These are phyloP conservation scores for Cottus gobio DNA, from an alignment of 2,113 vertebrate species.

Conservation along the genomic window DNA sequence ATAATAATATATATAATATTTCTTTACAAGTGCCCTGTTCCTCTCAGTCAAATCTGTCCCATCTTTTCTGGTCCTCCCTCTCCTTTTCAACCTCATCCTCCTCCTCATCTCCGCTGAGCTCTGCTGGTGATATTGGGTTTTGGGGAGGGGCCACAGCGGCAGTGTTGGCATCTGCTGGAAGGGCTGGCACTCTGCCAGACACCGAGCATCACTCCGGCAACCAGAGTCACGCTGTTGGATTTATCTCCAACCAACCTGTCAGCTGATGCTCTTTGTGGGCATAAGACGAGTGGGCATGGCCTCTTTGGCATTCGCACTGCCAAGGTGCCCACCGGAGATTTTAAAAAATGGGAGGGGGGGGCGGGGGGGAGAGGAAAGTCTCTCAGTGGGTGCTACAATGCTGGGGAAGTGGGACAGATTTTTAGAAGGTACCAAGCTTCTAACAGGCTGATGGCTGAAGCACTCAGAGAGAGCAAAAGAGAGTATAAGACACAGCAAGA, in stretches of 20 bases:
- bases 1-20: no score
- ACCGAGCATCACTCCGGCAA: constrained; percentile 67
- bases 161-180: constrained; percentile 70
- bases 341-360: constrained; percentile 19
- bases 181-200: constrained; percentile 63
- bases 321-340: constrained; percentile 48
- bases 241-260: constrained; percentile 74
- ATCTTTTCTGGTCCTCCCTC: no score
- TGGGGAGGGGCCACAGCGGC: constrained; percentile 48
- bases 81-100: no score
- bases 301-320: constrained; percentile 51
- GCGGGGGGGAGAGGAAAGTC: neutral
- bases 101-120: constrained; percentile 14
- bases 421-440: constrained; percentile 40
- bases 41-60: neutral
- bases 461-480: constrained; percentile 21
- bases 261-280: constrained; percentile 73
- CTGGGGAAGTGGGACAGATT: constrained; percentile 30
- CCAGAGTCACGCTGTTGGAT: constrained; percentile 68
- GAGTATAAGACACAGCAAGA: constrained; percentile 15
- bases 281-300: constrained; percentile 61
- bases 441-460: constrained; percentile 27
- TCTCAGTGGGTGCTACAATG: constrained; percentile 32
- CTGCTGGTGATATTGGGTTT: constrained; percentile 56
- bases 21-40: no score